Evolutionary conservation across 2,888 invertebrate species (phyloP).

Genomic region (Criorhina ranunculi): DNA sequence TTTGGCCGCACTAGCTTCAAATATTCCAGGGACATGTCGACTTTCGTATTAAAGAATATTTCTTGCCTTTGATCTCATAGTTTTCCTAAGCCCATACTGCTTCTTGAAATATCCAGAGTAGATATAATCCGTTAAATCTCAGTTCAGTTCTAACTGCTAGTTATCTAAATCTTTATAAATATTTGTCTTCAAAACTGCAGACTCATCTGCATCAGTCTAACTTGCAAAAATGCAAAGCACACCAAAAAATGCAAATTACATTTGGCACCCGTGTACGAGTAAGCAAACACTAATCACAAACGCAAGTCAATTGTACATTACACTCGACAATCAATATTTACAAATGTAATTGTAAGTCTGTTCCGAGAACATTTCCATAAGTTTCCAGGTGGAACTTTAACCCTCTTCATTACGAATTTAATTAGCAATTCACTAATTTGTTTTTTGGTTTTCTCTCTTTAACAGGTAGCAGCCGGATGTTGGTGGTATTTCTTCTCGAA

Average conservation of each 20-base stretch:
- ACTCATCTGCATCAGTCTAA: neutral
- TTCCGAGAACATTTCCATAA: neutral
- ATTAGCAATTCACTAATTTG: neutral
- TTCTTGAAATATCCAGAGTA: too few relatives aligned
- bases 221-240: neutral
- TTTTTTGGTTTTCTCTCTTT: slow-evolving; percentile 33
- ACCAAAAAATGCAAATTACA: neutral
- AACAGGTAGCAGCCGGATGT: slow-evolving; percentile 92
- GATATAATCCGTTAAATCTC: too few relatives aligned
- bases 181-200: neutral
- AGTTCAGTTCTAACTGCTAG: neutral
- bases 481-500: slow-evolving; percentile 98
- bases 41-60: too few relatives aligned
- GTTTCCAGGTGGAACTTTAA: neutral
- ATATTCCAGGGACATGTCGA: too few relatives aligned
- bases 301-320: neutral
- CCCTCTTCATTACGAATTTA: neutral
- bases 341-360: neutral
- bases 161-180: neutral
- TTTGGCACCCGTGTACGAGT: slow-evolving; percentile 7
- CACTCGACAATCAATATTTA: neutral
- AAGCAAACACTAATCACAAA: neutral
- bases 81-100: too few relatives aligned
- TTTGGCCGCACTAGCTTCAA: too few relatives aligned
- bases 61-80: too few relatives aligned